Evolutionary conservation across 1,140 invertebrate genomes (phyloP).

Genomic region (Drosophila jambulina): DNA sequence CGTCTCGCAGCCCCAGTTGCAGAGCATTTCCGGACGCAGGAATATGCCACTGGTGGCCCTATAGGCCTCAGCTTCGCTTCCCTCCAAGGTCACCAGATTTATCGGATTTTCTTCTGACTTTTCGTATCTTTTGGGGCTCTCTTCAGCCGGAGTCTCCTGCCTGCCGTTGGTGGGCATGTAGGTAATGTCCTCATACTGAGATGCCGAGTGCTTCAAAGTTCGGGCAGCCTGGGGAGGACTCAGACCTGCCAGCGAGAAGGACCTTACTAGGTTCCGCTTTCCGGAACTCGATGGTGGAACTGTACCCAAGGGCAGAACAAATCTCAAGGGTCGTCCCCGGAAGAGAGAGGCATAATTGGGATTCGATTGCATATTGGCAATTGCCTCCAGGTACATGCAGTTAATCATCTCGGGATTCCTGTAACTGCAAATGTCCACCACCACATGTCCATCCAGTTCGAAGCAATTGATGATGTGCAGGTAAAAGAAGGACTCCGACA

Average conservation of each 20-base stretch:
- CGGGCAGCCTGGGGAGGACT: conserved; percentile 33
- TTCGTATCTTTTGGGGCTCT: conserved; percentile 1
- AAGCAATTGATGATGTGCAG: conserved; percentile 96
- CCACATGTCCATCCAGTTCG: conserved; percentile 89
- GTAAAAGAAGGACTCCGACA: conserved; percentile 92
- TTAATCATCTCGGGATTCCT: conserved; percentile 92
- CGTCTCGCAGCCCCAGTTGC: conserved; percentile 92
- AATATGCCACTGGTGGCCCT: conserved; percentile 86
- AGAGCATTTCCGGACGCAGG: conserved; percentile 89
- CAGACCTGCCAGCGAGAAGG: conserved; percentile 66
- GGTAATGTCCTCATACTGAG: conserved; percentile 72
- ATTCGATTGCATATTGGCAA: conserved; percentile 92
- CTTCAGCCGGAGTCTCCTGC: conserved; percentile 18
- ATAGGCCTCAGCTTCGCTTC: conserved; percentile 86
- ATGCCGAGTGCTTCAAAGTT: conserved; percentile 66
- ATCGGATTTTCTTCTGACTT: conserved; percentile 27
- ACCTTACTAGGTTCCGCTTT: conserved; percentile 61
- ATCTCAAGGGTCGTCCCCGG: conserved; percentile 90
- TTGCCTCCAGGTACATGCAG: conserved; percentile 93
- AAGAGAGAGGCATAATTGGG: conserved; percentile 92
- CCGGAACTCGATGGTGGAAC: neutral
- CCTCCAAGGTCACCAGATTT: conserved; percentile 86
- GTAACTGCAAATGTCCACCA: conserved; percentile 94
- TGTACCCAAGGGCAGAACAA: conserved; percentile 87
- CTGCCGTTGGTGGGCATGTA: conserved; percentile 66